These are phyloP conservation scores for Amiota minor DNA, from an alignment of 2,888 invertebrate species.

Conservation along the genomic window DNA sequence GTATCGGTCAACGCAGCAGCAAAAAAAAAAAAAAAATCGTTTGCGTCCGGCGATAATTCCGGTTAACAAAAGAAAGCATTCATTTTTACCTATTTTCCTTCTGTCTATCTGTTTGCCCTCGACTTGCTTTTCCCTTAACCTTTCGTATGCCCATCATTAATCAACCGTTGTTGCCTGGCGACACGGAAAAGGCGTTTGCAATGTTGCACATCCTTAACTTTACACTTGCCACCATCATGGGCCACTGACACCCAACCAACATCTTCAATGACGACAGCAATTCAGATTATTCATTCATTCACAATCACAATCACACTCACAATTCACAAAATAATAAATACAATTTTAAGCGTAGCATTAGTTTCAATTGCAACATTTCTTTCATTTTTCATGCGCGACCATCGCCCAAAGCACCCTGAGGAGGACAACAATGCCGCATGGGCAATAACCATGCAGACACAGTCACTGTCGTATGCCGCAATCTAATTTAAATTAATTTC, in stretches of 20 bases:
- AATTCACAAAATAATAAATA: conserved; percentile 19
- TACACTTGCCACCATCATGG: conserved; percentile 2
- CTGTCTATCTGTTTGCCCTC: neutral
- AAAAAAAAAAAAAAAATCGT: neutral
- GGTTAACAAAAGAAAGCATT: neutral
- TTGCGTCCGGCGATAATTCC: conserved; percentile 9
- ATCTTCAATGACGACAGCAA: neutral
- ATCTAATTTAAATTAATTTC: conserved; percentile 30
- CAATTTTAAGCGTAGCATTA: conserved; percentile 24
- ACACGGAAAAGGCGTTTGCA: conserved; percentile 27
- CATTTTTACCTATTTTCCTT: neutral
- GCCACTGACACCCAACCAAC: neutral
- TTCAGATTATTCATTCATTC: conserved; percentile 6
- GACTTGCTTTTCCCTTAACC: neutral
- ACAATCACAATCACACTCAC: neutral
- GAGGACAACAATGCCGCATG: conserved; percentile 8
- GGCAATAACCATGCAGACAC: neutral
- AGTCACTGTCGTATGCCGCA: neutral
- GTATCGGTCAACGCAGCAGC: neutral
- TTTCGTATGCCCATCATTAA: conserved; percentile 14
- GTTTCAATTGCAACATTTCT: conserved; percentile 24
- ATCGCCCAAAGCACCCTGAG: neutral
- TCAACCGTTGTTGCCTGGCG: conserved; percentile 11
- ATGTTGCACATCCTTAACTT: conserved; percentile 22
- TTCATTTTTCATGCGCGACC: conserved; percentile 3